Evolutionary conservation across 2,888 invertebrate species (phyloP).

Genomic region (Euphydryas editha): DNA sequence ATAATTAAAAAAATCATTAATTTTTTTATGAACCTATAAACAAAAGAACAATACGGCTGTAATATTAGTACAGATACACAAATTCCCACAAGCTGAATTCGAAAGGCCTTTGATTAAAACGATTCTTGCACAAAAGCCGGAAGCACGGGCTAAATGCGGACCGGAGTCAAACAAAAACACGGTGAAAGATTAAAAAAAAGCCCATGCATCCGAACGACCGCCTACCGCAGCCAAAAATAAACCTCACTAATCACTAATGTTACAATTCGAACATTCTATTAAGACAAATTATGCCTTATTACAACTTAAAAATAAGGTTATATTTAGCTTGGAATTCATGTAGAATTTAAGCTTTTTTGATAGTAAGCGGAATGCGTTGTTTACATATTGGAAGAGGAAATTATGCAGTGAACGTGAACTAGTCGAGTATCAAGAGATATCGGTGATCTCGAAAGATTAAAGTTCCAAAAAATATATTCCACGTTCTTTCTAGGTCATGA

Average conservation of each 20-base stretch:
- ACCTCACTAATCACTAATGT: constrained; percentile 46
- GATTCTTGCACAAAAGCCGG: constrained; percentile 71
- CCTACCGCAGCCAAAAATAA: constrained; percentile 83
- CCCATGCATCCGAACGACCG: constrained; percentile 75
- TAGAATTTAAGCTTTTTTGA: constrained; percentile 39
- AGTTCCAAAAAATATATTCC: not conserved
- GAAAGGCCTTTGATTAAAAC: constrained; percentile 39
- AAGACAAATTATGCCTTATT: constrained; percentile 31
- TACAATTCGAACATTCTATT: constrained; percentile 13
- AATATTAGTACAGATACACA: constrained; percentile 1
- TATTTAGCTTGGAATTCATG: constrained; percentile 18
- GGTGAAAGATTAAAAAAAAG: constrained; percentile 69
- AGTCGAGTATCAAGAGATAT: constrained; percentile 24
- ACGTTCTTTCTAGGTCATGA: not conserved
- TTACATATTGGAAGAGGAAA: constrained; percentile 72
- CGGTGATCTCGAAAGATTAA: constrained; percentile 18
- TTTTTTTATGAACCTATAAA: not conserved
- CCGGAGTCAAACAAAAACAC: constrained; percentile 65
- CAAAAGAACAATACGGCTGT: constrained; percentile 2
- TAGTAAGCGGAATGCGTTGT: constrained; percentile 50
- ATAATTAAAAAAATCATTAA: no score
- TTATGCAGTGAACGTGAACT: constrained; percentile 62
- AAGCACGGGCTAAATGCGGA: constrained; percentile 73
- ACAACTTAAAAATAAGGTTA: not conserved
- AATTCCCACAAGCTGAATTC: constrained; percentile 34